Percentiles rank a stretch among this genome's conserved stretches.
These are phyloP conservation scores for Nematopogon swammerdamellus DNA, from an alignment of 2,888 invertebrate species.

Conservation along the genomic window DNA sequence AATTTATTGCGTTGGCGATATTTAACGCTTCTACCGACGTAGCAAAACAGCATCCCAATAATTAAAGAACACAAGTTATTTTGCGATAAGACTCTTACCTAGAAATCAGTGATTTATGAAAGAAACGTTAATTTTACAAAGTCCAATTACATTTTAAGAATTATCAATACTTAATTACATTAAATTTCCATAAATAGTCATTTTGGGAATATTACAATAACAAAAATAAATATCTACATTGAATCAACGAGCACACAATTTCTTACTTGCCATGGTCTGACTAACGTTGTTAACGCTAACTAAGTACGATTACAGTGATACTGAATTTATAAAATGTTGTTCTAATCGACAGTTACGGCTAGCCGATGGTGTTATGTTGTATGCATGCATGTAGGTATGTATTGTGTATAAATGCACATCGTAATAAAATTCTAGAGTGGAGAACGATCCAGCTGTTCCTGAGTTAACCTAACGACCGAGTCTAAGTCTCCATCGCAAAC, in stretches of 20 bases:
- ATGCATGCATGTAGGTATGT: no score
- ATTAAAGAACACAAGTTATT: not conserved
- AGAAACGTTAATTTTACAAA: not conserved
- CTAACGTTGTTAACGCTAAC: conserved; percentile 45
- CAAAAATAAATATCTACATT: conserved; percentile 58
- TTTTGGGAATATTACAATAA: conserved; percentile 50
- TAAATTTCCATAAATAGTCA: conserved; percentile 34
- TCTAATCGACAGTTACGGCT: not conserved
- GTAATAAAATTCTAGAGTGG: no score
- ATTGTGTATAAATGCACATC: no score
- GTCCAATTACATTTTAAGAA: conserved; percentile 21
- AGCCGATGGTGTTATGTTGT: no score
- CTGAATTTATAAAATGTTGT: not conserved
- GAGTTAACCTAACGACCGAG: no score
- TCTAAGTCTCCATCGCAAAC: no score
- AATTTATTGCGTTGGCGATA: no score
- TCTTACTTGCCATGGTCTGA: conserved; percentile 39
- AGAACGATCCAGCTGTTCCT: no score
- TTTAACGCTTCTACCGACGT: no score
- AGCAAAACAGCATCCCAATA: not conserved
- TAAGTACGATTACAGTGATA: conserved; percentile 35
- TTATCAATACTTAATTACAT: conserved; percentile 26
- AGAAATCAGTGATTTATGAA: not conserved
- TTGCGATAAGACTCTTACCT: not conserved
- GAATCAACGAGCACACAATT: conserved; percentile 47